These are phyloP conservation scores for Motacilla tschutschensis DNA, from an alignment of 2,113 vertebrate species.

Conservation along the genomic window DNA sequence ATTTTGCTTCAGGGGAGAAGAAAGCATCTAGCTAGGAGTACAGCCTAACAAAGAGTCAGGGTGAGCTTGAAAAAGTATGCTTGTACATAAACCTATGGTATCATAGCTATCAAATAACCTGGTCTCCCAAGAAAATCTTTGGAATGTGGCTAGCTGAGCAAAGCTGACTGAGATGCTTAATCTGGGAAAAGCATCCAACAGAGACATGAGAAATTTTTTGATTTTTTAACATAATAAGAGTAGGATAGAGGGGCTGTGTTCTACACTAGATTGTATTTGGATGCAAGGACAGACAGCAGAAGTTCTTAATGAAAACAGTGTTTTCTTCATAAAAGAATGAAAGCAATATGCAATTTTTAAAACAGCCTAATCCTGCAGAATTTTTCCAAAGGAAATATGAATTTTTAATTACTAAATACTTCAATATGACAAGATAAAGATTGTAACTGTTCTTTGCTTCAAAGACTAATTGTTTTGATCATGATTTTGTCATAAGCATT, in stretches of 20 bases:
- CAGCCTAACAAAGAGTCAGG: neutral
- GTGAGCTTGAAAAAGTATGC: neutral
- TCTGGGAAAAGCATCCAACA: neutral
- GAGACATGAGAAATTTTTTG: neutral
- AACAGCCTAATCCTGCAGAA: neutral
- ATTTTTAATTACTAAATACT: neutral
- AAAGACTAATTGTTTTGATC: neutral
- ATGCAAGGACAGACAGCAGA: neutral
- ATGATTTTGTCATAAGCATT: neutral
- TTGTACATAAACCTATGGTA: neutral
- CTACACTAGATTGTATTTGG: neutral
- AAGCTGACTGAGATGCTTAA: neutral
- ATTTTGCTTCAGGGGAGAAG: neutral
- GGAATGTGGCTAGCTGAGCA: neutral
- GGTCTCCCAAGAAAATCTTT: neutral
- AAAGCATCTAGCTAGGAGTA: neutral
- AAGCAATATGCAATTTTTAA: neutral
- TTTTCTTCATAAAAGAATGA: neutral
- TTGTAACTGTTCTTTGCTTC: neutral
- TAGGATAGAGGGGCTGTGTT: neutral
- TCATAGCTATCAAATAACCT: accelerated
- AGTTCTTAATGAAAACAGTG: neutral
- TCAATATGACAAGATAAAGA: neutral
- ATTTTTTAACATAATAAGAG: neutral
- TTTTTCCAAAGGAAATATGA: neutral